Evolutionary conservation across 92 coral and sea anemone genomes (phyloP), one percentile per base, ranked within the genome.

Genomic region (Muricea muricata): DNA sequence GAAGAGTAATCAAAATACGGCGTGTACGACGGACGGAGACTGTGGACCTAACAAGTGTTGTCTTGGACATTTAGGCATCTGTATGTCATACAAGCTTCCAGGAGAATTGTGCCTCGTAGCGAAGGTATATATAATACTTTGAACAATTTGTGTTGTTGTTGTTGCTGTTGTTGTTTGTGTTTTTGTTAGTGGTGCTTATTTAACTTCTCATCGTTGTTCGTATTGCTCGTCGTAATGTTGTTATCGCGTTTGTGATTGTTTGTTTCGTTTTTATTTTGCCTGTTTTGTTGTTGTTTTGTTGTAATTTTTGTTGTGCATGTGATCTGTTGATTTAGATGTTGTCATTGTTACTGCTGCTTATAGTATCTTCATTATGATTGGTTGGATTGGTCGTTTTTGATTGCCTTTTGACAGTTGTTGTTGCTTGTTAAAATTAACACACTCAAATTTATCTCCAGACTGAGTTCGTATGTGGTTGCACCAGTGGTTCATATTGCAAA

Each of bases 21-120:
- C 75, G 45, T 93, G 97, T 73, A 88, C 57, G 37, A 85, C 75
- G 17, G 75, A 89, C 81, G 71, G 54, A 12, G 97, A 93, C 45
- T 91, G 94, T 75, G 93, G 92, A 20, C 70, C 84, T 17, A 92
- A 92, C 40, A 89, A 66, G 75, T 88, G 91, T 60, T 93, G 97
- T 33, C 61, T 93, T 75, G 88, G 39, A 65, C 88, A 87, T 29
- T 73, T 93, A 35, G 93, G 94, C 35, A 60, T 89, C 32, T 93
- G 97, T 52, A 85, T 73, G 61, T 82, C 78, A 23, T 86, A 85
- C 37, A 73, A 86, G 33, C 79, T 68, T 29, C 87, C 78, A 10
- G 97, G 94, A 50, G 88, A 91, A 34, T 70, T 90, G 58, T 93
- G 97, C 77, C 85, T 93, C 66, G 73, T 79, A 12, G 86, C 86